These are phyloP conservation scores for Thymelicus sylvestris DNA, from an alignment of 2,888 invertebrate genomes.

Conservation along the genomic window DNA sequence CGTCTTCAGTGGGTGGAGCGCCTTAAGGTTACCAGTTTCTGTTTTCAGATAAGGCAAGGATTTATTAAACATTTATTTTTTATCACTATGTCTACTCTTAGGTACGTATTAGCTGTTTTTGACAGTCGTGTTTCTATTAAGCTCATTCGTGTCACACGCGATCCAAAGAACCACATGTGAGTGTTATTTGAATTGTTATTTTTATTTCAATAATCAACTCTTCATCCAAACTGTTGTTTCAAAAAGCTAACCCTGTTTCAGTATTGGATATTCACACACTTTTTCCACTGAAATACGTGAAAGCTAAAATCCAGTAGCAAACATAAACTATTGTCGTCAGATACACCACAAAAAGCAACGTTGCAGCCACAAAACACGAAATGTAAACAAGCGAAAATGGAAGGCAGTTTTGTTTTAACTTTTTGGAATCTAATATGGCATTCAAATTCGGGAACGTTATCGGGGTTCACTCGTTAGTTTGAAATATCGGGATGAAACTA, in stretches of 20 bases:
- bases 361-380: background rate
- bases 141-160: too few relatives aligned
- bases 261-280: background rate
- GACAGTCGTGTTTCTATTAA: too few relatives aligned
- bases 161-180: too few relatives aligned
- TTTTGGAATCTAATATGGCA: conserved; percentile 47
- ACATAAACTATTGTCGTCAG: background rate
- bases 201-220: too few relatives aligned
- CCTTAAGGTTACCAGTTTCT: too few relatives aligned
- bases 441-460: conserved; percentile 47
- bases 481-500: conserved; percentile 43
- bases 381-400: conserved; percentile 8
- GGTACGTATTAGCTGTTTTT: too few relatives aligned
- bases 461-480: conserved; percentile 55
- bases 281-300: background rate
- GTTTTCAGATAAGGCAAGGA: too few relatives aligned
- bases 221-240: background rate
- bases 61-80: too few relatives aligned
- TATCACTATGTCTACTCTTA: too few relatives aligned
- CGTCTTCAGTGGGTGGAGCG: too few relatives aligned
- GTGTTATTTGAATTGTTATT: too few relatives aligned
- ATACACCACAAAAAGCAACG: background rate
- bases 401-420: background rate
- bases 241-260: background rate
- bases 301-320: background rate